These are phyloP conservation scores for Dreissena polymorpha DNA, from an alignment of 1,140 invertebrate genomes.

Conservation along the genomic window DNA sequence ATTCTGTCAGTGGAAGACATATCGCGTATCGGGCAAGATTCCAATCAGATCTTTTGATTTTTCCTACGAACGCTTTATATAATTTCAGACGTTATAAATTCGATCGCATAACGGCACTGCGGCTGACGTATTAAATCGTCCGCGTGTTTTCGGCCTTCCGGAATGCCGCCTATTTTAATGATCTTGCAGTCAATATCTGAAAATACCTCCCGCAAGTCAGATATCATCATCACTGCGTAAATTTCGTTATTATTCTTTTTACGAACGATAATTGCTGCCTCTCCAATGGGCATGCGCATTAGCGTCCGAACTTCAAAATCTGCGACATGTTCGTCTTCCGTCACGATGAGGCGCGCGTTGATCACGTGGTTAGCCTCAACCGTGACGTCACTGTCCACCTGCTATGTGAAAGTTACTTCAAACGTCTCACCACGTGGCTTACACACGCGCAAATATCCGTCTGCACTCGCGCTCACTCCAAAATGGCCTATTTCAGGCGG, in stretches of 20 bases:
- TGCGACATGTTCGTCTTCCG: conserved; percentile 68
- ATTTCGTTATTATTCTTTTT: conserved; percentile 65
- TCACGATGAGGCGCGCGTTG: conserved; percentile 62
- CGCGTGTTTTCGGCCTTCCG: conserved; percentile 37
- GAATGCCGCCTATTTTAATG: conserved; percentile 56
- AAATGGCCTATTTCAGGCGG: conserved; percentile 64
- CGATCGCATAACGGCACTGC: conserved; percentile 49
- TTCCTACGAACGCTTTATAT: conserved; percentile 66
- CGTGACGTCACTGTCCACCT: conserved; percentile 68
- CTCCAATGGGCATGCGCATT: conserved; percentile 65
- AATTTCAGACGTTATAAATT: conserved; percentile 64
- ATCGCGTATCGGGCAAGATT: conserved; percentile 63
- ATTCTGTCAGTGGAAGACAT: conserved; percentile 21
- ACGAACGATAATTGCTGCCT: conserved; percentile 63
- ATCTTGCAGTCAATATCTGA: conserved; percentile 59
- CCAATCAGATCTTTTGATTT: conserved; percentile 65
- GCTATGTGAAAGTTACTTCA: conserved; percentile 66
- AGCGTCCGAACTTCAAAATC: conserved; percentile 67
- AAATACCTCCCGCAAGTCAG: conserved; percentile 65
- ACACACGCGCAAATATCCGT: conserved; percentile 64
- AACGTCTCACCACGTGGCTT: conserved; percentile 63
- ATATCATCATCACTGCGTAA: conserved; percentile 65
- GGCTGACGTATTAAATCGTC: conserved; percentile 4
- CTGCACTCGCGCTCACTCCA: conserved; percentile 65
- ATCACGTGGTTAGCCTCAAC: conserved; percentile 68